Base-by-base conservation (phyloP, 1,140 invertebrate species). In the Drosophila lacertosa region DNA sequence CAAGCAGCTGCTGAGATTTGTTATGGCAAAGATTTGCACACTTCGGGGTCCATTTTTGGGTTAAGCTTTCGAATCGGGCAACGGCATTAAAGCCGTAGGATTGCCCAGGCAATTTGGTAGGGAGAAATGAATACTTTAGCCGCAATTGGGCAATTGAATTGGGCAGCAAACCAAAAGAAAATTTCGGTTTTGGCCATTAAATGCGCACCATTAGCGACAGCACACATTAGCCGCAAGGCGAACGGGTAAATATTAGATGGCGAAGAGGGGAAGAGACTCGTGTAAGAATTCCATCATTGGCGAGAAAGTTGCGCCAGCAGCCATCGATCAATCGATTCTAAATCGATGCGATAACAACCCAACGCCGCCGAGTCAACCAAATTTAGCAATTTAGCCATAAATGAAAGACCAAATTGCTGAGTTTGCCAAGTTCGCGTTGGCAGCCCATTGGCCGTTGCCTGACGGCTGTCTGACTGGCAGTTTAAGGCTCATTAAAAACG, bases 301-400 rank as follows among this genome's bases (percentile, higher is more conserved):
- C 66, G 71, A 74, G 67, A 74, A 74, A 74, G 72, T 71, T 67
- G 44, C 33, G 64, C 64, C 45, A 50, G 24, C 42, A 50, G 47
- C 65, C 59, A 67, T 60, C 64, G 60, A 64, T 55, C 40, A 44
- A 60, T 59, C 53, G 58, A 62, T 76, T 76, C 73, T 76, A 68
- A 76, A 72, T 73, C 63, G 69, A 45, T 68, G 39, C 73, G 68
- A 75, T 72, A 75, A 74, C 67, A 71, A 72, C 47, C 18, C 16
- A 55, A 64, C 18, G 18, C 58, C 33, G 40, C 37, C 37, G 32
- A 54, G 47, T 45, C 55, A 65, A 51, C 77, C 81, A 84, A 74
- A 81, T 86, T 81, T 77, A 81, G 81, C 81, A 84, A 86, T 86
- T 86, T 81, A 77, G 48, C 82, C 81, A 86, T 84, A 77, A 84